Conservation (phyloP, 2,113 vertebrate species). For the Taxidea taxus region DNA sequence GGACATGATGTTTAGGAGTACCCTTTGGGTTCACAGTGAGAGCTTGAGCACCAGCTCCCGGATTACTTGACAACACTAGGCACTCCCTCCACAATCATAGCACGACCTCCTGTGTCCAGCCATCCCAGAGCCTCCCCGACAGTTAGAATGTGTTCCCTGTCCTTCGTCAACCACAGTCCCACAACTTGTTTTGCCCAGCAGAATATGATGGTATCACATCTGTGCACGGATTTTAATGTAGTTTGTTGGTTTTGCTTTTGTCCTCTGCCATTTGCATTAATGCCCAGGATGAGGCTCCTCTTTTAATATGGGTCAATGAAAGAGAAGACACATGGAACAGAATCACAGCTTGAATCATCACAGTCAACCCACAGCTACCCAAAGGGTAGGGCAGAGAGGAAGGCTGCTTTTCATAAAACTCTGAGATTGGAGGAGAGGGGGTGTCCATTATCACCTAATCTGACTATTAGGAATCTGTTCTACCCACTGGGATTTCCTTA, state of each 20-base stretch:
- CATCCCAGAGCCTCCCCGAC: fast-evolving
- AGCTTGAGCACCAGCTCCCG: too few species aligned
- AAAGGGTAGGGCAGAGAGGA: not conserved
- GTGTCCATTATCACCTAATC: not conserved
- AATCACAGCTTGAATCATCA: not conserved
- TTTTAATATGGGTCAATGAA: not conserved
- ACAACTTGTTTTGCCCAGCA: not conserved
- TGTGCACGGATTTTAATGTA: not conserved
- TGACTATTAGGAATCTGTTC: not conserved
- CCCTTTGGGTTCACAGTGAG: not conserved
- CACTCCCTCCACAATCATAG: not conserved
- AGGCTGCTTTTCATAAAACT: not conserved
- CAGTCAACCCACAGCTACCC: not conserved
- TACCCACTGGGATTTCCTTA: not conserved
- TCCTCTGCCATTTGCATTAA: not conserved
- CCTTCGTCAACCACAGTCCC: fast-evolving
- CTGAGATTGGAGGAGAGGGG: not conserved
- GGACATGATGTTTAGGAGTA: not conserved
- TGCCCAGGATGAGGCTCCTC: not conserved
- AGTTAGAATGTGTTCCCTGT: too few species aligned
- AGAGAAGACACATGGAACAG: not conserved
- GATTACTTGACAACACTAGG: too few species aligned
- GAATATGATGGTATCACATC: not conserved
- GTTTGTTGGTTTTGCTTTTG: not conserved
- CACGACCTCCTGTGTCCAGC: not conserved